A percentile compares a stretch with the other conserved stretches of the same genome.
phyloP scores from a whole-genome alignment of 2,888 invertebrate genomes.

The Saturnia japonica region DNA sequence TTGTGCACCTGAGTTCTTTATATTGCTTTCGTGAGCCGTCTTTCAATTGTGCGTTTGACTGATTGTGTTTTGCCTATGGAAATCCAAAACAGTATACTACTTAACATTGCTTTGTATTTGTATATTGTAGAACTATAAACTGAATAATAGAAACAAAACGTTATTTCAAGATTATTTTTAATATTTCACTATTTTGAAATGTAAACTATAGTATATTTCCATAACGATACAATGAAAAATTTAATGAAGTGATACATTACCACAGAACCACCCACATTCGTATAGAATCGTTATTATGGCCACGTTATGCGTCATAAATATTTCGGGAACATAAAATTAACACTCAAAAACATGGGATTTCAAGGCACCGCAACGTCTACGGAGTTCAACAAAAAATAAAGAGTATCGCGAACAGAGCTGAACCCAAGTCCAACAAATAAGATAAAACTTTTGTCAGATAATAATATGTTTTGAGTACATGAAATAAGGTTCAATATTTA shows the following conservation, averaged over 20 bases:
- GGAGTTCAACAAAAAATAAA: conserved; percentile 71
- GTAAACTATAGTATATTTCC: conserved; percentile 18
- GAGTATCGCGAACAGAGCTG: conserved; percentile 70
- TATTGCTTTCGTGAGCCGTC: conserved; percentile 59
- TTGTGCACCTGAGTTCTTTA: conserved; percentile 64
- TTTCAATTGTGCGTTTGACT: conserved; percentile 65
- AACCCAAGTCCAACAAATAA: conserved; percentile 52
- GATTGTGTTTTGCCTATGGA: conserved; percentile 57
- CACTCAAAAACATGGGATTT: conserved; percentile 79
- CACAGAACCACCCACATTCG: conserved; percentile 79
- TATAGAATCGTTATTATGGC: conserved; percentile 75
- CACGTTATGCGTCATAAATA: conserved; percentile 81
- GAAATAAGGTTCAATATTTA: conserved; percentile 43
- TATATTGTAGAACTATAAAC: neutral
- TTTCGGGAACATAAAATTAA: conserved; percentile 82
- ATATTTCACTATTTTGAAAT: conserved; percentile 19
- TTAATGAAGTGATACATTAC: conserved; percentile 77
- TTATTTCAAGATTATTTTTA: neutral
- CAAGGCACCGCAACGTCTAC: conserved; percentile 80
- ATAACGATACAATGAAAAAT: conserved; percentile 29
- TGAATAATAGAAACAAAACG: neutral
- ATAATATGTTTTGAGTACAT: conserved; percentile 28
- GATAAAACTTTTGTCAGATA: conserved; percentile 28
- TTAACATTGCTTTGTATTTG: conserved; percentile 3
- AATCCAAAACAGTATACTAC: conserved; percentile 25